phyloP scores from a whole-genome alignment of 2,113 vertebrate genomes.

The Rhinolophus sinicus region DNA sequence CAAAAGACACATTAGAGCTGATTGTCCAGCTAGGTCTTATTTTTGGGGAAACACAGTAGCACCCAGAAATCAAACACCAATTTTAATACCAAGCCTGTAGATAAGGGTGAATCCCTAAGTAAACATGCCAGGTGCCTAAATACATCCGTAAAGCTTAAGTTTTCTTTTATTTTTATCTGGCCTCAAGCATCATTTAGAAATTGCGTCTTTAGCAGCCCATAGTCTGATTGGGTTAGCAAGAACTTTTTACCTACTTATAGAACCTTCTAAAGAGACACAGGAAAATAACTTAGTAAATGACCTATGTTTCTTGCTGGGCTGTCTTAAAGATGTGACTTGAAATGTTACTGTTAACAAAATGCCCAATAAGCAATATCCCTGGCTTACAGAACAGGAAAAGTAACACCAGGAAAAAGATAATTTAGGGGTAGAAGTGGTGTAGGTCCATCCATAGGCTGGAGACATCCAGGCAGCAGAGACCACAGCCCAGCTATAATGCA shows the following conservation, averaged over 20 bases:
- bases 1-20: no score
- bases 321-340: not conserved
- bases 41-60: not conserved
- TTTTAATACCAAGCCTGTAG: not conserved
- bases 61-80: not conserved
- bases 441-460: not conserved
- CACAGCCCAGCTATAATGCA: not conserved
- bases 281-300: not conserved
- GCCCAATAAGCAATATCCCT: not conserved
- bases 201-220: not conserved
- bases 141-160: not conserved
- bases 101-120: not conserved
- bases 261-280: not conserved
- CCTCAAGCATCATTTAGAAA: constrained; percentile 8
- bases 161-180: constrained; percentile 33
- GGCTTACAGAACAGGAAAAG: not conserved
- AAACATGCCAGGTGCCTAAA: not conserved
- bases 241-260: not conserved
- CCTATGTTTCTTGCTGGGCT: not conserved
- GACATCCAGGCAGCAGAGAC: not conserved
- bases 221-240: not conserved
- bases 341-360: not conserved
- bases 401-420: not conserved
- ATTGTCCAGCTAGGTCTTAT: no score
- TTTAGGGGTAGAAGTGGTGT: not conserved